phyloP scores from a whole-genome alignment of 2,888 invertebrate species.

The Aproaerema taeniolella region DNA sequence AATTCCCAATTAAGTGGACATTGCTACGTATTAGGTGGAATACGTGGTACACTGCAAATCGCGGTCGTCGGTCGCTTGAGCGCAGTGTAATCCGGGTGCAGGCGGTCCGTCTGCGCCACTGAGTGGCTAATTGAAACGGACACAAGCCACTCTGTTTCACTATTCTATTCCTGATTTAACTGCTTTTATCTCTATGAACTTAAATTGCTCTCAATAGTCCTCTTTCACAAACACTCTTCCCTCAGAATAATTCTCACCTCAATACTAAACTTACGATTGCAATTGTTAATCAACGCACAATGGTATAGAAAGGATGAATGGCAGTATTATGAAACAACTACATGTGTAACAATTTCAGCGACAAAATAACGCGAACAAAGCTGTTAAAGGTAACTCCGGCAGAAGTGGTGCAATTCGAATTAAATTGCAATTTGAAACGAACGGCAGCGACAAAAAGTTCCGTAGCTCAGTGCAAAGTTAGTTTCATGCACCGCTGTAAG shows the following conservation, averaged over 20 bases:
- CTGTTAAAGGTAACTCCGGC: constrained; percentile 2
- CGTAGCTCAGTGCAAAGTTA: constrained; percentile 42
- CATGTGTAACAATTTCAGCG: too few species aligned
- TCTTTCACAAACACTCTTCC: too few species aligned
- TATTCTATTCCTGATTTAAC: constrained; percentile 21
- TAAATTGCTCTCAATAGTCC: too few species aligned
- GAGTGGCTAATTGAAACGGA: constrained; percentile 43
- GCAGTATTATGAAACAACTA: too few species aligned
- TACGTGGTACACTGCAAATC: too few species aligned
- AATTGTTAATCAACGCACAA: too few species aligned
- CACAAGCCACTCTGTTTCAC: constrained; percentile 30
- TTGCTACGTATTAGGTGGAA: too few species aligned
- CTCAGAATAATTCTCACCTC: too few species aligned
- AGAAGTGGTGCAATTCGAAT: constrained; percentile 16
- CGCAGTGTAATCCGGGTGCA: constrained; percentile 18
- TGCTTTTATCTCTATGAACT: constrained; percentile 18
- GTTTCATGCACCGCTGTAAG: constrained; percentile 34
- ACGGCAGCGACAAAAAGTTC: constrained; percentile 44
- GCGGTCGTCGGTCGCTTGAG: constrained; percentile 9
- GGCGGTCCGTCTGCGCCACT: constrained; percentile 28
- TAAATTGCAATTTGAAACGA: constrained; percentile 41
- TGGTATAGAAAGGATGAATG: too few species aligned
- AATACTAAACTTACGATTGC: too few species aligned
- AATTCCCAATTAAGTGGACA: too few species aligned
- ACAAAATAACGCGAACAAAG: too few species aligned